Percentiles rank a stretch among this genome's conserved stretches.
Conservation (phyloP, 2,113 vertebrate species). For the Python bivittatus region DNA sequence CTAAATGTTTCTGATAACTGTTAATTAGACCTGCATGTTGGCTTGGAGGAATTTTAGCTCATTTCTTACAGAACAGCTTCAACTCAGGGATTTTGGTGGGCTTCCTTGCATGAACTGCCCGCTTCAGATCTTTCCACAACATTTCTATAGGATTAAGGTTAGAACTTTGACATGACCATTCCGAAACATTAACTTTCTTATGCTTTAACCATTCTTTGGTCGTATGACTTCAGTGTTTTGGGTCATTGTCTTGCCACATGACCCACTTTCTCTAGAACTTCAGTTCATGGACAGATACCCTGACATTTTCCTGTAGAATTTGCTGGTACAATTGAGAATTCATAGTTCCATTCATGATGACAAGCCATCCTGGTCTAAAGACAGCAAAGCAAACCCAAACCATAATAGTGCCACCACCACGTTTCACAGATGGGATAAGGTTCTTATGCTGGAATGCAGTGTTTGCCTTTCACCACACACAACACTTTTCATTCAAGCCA, state of each 20-base stretch:
- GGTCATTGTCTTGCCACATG: not conserved
- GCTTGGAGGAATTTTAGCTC: not conserved
- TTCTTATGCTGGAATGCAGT: too few relatives aligned
- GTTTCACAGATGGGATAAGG: too few relatives aligned
- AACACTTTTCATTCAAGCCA: not conserved
- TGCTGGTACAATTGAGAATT: not conserved
- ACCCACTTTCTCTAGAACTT: not conserved
- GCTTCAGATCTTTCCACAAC: not conserved
- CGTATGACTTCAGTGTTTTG: not conserved
- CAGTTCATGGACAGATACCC: not conserved
- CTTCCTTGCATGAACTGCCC: not conserved
- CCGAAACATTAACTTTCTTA: not conserved
- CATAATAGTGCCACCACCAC: not conserved
- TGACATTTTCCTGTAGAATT: not conserved
- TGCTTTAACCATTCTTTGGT: not conserved
- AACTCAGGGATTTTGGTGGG: not conserved
- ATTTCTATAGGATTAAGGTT: not conserved
- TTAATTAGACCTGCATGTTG: not conserved
- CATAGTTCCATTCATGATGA: not conserved
- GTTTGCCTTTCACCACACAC: not conserved
- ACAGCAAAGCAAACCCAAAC: not conserved
- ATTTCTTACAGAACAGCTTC: not conserved
- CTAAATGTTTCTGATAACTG: not conserved
- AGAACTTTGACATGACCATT: not conserved
- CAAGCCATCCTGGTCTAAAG: not conserved